phyloP scores from a whole-genome alignment of 1,140 invertebrate species.

The Aphelinus certus region DNA sequence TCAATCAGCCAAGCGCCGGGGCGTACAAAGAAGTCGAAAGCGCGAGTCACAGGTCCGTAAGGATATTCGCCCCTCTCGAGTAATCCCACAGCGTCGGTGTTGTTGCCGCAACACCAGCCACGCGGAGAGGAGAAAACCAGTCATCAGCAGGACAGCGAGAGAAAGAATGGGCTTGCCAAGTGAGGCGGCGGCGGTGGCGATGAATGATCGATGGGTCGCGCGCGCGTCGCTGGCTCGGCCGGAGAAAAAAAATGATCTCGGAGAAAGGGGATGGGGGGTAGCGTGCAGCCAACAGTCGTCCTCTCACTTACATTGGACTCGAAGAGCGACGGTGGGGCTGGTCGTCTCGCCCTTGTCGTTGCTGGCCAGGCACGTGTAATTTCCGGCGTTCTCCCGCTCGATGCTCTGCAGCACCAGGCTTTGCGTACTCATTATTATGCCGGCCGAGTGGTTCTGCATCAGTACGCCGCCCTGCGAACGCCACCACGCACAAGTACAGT shows the following conservation, averaged over 20 bases:
- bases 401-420: constrained; percentile 88
- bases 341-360: constrained; percentile 85
- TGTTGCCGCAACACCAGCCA: no score
- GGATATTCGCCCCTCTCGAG: no score
- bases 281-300: not conserved
- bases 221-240: not conserved
- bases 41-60: no score
- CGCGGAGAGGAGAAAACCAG: no score
- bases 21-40: no score
- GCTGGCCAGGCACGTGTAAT: constrained; percentile 83
- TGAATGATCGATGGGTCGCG: not conserved
- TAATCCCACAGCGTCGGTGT: no score
- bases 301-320: constrained; percentile 84
- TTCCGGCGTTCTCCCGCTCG: constrained; percentile 80
- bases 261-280: not conserved
- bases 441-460: constrained; percentile 83
- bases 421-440: constrained; percentile 86
- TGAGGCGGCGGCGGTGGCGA: not conserved
- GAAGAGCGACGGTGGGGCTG: constrained; percentile 78
- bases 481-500: not conserved
- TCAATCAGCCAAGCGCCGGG: no score
- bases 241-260: not conserved
- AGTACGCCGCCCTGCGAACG: constrained; percentile 77
- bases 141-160: not conserved
- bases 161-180: not conserved